A percentile compares a stretch with the other conserved stretches of the same genome.
phyloP scores from a whole-genome alignment of 2,888 invertebrate species.

The Acanthosoma haemorrhoidale region DNA sequence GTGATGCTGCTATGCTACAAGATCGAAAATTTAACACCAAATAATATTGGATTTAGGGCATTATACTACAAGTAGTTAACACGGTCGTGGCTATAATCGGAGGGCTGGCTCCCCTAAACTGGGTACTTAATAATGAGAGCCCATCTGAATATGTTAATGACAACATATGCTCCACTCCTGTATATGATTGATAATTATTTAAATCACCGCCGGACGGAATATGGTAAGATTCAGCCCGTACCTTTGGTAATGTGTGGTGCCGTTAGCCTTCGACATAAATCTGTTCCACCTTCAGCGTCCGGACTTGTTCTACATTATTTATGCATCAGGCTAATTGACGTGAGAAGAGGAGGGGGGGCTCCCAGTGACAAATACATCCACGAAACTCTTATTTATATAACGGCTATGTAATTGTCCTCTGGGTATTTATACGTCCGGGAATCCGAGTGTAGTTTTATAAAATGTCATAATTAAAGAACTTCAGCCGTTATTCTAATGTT shows the following conservation, averaged over 20 bases:
- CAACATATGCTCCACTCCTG: neutral
- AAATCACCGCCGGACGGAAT: constrained; percentile 9
- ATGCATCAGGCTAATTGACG: neutral
- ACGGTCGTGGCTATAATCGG: too few relatives aligned
- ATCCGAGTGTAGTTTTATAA: neutral
- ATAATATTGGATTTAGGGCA: too few relatives aligned
- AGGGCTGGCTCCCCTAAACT: neutral
- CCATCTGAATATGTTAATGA: constrained; percentile 15
- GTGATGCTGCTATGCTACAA: too few relatives aligned
- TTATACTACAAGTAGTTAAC: neutral
- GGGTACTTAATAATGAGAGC: constrained; percentile 9
- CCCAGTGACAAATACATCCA: neutral
- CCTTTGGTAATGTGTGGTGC: neutral
- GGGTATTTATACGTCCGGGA: neutral
- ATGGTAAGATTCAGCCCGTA: neutral
- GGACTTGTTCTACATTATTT: neutral
- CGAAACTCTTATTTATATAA: neutral
- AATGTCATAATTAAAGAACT: too few relatives aligned
- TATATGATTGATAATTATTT: constrained; percentile 24
- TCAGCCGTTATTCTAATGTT: too few relatives aligned
- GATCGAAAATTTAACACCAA: too few relatives aligned
- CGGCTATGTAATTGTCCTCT: neutral
- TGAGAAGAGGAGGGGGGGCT: neutral
- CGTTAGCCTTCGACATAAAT: neutral
- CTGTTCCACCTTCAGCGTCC: neutral